phyloP scores from a whole-genome alignment of 1,140 invertebrate species.

The Saccostrea cuccullata region DNA sequence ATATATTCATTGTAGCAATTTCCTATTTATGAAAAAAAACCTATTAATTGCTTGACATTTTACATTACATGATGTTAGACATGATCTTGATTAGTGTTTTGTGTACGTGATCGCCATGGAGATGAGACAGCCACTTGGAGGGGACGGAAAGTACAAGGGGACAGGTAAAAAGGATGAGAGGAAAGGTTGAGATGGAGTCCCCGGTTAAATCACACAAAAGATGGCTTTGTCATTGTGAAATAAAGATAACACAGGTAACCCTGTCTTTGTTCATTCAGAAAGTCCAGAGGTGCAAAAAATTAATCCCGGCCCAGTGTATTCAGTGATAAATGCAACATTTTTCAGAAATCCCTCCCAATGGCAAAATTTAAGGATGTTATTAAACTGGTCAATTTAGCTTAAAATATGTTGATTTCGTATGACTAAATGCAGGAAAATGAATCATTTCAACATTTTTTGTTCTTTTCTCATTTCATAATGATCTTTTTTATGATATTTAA shows the following conservation, averaged over 20 bases:
- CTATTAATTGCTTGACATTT: conserved; percentile 18
- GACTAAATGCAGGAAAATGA: background rate
- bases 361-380: background rate
- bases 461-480: background rate
- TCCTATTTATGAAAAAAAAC: background rate
- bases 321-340: background rate
- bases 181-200: background rate
- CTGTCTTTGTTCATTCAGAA: background rate
- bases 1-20: background rate
- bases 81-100: background rate
- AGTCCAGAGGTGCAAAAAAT: background rate
- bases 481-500: too few species aligned
- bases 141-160: background rate
- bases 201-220: conserved; percentile 2
- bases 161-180: background rate
- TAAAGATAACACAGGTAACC: background rate
- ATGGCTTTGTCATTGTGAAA: background rate
- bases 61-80: background rate
- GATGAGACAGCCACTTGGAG: background rate
- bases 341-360: background rate
- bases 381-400: background rate
- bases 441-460: background rate
- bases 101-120: conserved; percentile 9
- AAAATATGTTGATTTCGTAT: too few species aligned
- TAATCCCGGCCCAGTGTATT: background rate